These are phyloP conservation scores for Homarus gammarus DNA, from an alignment of 2,888 invertebrate species.

Conservation along the genomic window DNA sequence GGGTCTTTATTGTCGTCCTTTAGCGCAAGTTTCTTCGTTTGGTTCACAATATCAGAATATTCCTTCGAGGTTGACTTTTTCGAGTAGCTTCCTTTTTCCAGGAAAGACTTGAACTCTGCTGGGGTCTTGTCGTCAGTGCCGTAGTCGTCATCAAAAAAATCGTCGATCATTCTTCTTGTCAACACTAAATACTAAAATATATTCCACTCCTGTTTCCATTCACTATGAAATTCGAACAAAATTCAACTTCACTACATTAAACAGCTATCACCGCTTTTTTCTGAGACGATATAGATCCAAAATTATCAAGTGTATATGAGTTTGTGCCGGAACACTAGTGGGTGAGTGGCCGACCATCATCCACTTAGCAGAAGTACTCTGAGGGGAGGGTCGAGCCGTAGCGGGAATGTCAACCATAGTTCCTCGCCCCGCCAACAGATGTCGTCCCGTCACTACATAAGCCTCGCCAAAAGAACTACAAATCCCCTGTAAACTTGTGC, in stretches of 20 bases:
- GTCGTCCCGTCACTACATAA: background rate
- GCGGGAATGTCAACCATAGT: background rate
- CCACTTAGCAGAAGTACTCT: background rate
- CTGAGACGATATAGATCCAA: too few species aligned
- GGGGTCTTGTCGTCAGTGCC: background rate
- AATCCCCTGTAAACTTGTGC: too few species aligned
- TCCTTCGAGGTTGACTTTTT: background rate
- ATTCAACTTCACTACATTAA: background rate
- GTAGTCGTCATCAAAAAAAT: background rate
- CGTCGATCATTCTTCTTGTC: constrained; percentile 13
- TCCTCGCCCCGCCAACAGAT: background rate
- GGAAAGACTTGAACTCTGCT: background rate
- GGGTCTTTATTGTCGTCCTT: background rate
- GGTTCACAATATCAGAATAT: constrained; percentile 13
- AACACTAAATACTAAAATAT: too few species aligned
- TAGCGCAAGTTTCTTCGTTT: constrained; percentile 6
- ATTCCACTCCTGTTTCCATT: too few species aligned
- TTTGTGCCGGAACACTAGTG: background rate
- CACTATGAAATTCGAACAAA: too few species aligned
- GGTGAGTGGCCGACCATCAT: background rate
- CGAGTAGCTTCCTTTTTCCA: background rate
- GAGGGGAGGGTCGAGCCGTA: background rate
- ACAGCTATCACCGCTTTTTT: background rate
- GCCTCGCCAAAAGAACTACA: too few species aligned
- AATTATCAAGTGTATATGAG: background rate